Base-by-base conservation (phyloP, 2,797 vertebrate genomes). In the Halcyon leucocephala region DNA sequence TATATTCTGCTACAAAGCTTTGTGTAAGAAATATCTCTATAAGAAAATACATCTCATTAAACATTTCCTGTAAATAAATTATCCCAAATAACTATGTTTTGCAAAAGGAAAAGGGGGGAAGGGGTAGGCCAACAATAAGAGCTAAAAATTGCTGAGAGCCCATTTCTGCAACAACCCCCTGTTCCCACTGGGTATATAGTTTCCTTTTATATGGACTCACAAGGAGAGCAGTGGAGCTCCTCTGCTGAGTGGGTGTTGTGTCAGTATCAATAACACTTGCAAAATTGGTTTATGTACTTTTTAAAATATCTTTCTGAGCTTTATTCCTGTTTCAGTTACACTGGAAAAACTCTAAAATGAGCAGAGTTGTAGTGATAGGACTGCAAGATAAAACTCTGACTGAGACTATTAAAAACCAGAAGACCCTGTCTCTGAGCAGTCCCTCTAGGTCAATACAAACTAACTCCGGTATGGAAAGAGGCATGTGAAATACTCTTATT, bases 21-120 rank as follows among this genome's bases (percentile, higher is more conserved):
- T 98, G 96, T 98, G 97, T 98, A 98, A 97, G 98, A 98, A 98
- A 98, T 97, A 97, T 98, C 97, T 98, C 96, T 98, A 98, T 98
- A 98, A 98, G 97, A 98, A 98, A 98, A 98, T 98, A 98, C 97
- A 98, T 98, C 98, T 98, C 96, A 97, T 98, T 98, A 98, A 97
- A 98, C 97, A 98, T 97, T 98, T 98, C 98, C 97, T 98, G 97
- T 98, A 98, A 98, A 98, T 98, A 98, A 98, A 98, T 98, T 98
- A 98, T 89, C 96, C 96, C 96, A 95, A 97, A 97, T 97, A 97
- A 95, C 97, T 86, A 96, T 79, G 89, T 97, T 95, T 97, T 95
- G 89, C 86, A 95, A 80, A 89, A 94, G 72, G 78, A 94, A 89
- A 93, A 93, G 54, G 71, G 35, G 37, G 2, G 88, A 44, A 33